Base-by-base conservation (phyloP, 2,113 vertebrate species). In the Herpetotheres cachinnans region DNA sequence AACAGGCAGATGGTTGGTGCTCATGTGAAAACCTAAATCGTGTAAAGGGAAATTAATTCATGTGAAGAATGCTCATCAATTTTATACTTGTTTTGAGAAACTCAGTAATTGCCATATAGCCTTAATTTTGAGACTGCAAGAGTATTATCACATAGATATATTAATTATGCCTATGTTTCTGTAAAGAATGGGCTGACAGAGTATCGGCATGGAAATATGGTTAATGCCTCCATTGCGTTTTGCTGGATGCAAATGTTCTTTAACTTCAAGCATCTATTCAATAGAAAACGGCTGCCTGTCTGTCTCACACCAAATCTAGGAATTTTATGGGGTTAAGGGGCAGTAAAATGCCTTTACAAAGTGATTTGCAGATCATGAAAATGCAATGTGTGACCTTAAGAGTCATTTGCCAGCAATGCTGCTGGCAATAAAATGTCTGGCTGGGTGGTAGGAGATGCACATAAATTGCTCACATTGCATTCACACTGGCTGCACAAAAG, bases 341-440 rank as follows among this genome's bases (percentile, higher is more conserved):
- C 78, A 91, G 46, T 86, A 86, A 97, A 93, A 85, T 29, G 46
- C 65, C 74, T 81, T 93, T 70, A 61, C 27, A 58, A 77, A 85
- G 77, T 56, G 86, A 95, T 91, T 94, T 95, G 93, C 89, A 90
- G 86, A 55, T 93, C 44, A 83, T 93, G 90, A 97, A 96, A 96
- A 86, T 34, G 61, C 58, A 38, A 8, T 10, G 25, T 59, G 76
- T 93, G 95, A 97, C 97, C 95, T 94, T 96, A 94, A 80, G 58
- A 86, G 74, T 76, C 5, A 79, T 84, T 77, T 80, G 70, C 62
- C 49, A 70, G 86, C n/a, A 42, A 24, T 0, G 54, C 54, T 26
- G 26, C 29, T 49, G 84, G 76, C 71, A 90, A 86, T 96, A 82
- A 97, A 96, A 79, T 0, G 19, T n/a, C 67, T 86, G 71, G 27